Conservation (phyloP, 2,113 vertebrate genomes). For the Eudyptes chrysolophus region DNA sequence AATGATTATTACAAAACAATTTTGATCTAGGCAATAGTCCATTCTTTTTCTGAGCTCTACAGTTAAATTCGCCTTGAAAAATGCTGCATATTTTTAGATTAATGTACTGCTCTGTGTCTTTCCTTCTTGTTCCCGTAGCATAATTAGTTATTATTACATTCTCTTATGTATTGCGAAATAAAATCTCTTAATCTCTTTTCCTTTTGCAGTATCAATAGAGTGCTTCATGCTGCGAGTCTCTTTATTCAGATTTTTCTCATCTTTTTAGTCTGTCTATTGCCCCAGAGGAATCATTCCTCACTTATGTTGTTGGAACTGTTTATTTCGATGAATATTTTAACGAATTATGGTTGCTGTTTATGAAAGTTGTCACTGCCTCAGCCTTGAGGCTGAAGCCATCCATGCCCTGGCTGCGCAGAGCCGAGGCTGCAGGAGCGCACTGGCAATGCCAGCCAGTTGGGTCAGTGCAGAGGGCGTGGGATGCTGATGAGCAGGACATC, state of each 20-base stretch:
- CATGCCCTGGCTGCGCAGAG: neutral
- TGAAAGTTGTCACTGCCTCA: neutral
- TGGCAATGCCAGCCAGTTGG: neutral
- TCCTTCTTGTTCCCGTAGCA: neutral
- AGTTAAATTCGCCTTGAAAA: slow-evolving; percentile 42
- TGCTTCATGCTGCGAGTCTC: accelerated
- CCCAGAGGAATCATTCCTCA: neutral
- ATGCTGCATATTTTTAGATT: neutral
- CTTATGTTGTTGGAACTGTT: neutral
- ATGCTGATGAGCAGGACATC: neutral
- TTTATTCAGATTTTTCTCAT: neutral
- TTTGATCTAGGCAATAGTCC: neutral
- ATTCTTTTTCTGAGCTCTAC: neutral
- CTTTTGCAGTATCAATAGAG: neutral
- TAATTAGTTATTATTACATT: neutral
- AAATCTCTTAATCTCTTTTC: neutral
- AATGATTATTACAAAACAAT: neutral
- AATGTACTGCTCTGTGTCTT: neutral
- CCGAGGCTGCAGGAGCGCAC: neutral
- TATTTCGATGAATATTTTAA: neutral
- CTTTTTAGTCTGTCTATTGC: neutral
- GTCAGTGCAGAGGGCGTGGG: neutral
- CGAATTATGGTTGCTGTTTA: accelerated
- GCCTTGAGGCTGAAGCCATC: neutral
- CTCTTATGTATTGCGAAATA: neutral